A percentile compares a stretch with the other conserved stretches of the same genome.
phyloP scores from a whole-genome alignment of 2,888 invertebrate species.

The Aelia acuminata region DNA sequence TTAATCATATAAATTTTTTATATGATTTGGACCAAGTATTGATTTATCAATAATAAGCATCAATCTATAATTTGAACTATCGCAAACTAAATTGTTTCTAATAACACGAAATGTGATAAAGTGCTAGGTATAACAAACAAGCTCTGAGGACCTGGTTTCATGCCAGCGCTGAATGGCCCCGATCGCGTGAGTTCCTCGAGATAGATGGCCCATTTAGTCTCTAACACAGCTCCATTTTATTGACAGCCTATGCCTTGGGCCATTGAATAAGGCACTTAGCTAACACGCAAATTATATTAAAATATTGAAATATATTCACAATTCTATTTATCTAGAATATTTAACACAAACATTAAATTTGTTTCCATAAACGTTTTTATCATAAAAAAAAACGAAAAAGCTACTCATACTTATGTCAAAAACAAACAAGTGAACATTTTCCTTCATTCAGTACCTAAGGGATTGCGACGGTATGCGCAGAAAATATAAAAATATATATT shows the following conservation, averaged over 20 bases:
- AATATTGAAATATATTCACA: neutral
- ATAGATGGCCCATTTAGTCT: conserved; percentile 27
- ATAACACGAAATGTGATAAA: neutral
- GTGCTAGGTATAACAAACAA: conserved; percentile 15
- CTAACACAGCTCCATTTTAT: neutral
- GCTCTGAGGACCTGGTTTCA: conserved; percentile 32
- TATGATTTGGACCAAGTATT: no score
- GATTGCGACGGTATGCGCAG: no score
- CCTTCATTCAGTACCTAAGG: no score
- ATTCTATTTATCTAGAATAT: no score
- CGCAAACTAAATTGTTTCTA: neutral
- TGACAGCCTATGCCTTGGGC: conserved; percentile 8
- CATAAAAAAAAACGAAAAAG: no score
- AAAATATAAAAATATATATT: no score
- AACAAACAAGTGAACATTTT: no score
- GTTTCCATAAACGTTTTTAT: no score
- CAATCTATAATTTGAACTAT: neutral
- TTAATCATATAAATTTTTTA: no score
- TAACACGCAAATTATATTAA: neutral
- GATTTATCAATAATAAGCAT: no score
- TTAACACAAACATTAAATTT: no score
- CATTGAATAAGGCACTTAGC: conserved; percentile 19
- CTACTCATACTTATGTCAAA: no score
- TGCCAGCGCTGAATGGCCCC: neutral
- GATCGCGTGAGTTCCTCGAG: conserved; percentile 17